Evolutionary conservation across 2,797 vertebrate species (phyloP).

Genomic region (Borostomias antarcticus): DNA sequence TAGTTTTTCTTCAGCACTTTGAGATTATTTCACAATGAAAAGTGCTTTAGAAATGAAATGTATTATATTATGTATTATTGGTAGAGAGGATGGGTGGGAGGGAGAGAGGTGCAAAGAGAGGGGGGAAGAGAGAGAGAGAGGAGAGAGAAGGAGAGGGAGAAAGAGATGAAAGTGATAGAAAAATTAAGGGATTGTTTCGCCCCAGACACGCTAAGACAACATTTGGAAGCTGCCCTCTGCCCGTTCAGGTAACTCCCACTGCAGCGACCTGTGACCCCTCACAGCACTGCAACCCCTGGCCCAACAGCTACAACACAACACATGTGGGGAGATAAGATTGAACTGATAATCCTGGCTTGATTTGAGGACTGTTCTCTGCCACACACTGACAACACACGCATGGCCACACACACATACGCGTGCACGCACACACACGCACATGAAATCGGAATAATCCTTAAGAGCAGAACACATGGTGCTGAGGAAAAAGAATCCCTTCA

Average conservation of each 20-base stretch:
- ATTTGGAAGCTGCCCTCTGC: background rate
- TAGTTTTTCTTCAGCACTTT: too few relatives aligned
- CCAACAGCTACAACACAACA: background rate
- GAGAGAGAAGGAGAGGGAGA: background rate
- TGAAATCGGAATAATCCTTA: too few relatives aligned
- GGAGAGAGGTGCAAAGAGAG: background rate
- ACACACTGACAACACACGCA: background rate
- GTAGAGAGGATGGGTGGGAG: too few relatives aligned
- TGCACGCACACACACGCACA: slow-evolving; percentile 1
- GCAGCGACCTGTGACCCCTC: background rate
- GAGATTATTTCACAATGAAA: too few relatives aligned
- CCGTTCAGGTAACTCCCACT: background rate
- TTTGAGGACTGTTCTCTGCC: background rate
- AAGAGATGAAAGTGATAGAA: too few relatives aligned
- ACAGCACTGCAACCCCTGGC: background rate
- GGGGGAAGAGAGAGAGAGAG: background rate
- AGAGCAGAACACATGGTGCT: too few relatives aligned
- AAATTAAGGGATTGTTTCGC: background rate
- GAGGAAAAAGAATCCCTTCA: too few relatives aligned
- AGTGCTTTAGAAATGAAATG: too few relatives aligned
- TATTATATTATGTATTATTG: too few relatives aligned
- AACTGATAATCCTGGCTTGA: too few relatives aligned
- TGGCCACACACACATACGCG: too few relatives aligned
- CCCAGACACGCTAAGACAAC: background rate
- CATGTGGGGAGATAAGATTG: background rate